Conservation (phyloP, 2,797 vertebrate species). For the Sparus aurata region DNA sequence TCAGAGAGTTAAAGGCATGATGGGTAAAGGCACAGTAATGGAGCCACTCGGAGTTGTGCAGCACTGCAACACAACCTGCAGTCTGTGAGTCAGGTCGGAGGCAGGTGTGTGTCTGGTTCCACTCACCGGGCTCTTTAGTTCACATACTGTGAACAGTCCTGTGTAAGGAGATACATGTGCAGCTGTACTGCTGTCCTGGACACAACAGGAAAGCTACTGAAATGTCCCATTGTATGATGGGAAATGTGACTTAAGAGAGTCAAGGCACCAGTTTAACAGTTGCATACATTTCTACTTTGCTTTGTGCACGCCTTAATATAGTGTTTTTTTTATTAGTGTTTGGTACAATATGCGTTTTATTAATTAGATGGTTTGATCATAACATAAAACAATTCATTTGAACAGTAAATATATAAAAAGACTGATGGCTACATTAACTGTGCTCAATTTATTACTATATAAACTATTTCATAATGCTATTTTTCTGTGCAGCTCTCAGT, state of each 20-base stretch:
- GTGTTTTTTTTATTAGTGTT: neutral
- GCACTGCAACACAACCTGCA: conserved; percentile 47
- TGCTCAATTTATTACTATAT: too few relatives aligned
- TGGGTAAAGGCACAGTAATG: conserved; percentile 24
- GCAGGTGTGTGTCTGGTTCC: conserved; percentile 21
- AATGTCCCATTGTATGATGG: conserved; percentile 16
- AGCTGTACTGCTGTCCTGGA: neutral
- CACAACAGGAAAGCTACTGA: neutral
- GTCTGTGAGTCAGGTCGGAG: neutral
- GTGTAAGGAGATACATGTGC: conserved; percentile 34
- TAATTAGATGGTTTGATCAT: neutral
- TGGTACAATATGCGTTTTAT: neutral
- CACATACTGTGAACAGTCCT: conserved; percentile 11
- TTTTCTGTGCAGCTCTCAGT: neutral
- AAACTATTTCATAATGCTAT: neutral
- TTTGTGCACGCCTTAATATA: neutral
- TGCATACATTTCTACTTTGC: neutral
- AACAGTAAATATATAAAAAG: neutral
- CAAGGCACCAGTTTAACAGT: neutral
- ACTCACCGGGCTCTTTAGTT: conserved; percentile 40
- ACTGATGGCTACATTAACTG: neutral
- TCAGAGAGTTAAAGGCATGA: conserved; percentile 7
- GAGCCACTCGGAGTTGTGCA: neutral
- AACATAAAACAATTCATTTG: neutral
- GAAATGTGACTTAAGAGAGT: conserved; percentile 6